phyloP scores from a whole-genome alignment of 1,140 invertebrate species.

The Paracyclopina nana region DNA sequence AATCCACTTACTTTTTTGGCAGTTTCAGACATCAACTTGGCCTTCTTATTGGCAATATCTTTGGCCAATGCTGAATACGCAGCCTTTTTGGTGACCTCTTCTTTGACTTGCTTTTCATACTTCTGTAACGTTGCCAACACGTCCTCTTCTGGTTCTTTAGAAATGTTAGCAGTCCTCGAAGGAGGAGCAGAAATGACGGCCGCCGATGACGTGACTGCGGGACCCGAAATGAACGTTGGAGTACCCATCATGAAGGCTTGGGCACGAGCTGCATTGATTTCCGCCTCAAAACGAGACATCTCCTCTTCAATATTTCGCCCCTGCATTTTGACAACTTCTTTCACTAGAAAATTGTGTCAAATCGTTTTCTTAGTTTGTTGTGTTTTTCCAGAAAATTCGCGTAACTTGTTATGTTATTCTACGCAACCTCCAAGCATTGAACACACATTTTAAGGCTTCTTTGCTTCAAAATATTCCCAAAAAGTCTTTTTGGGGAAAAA shows the following conservation, averaged over 20 bases:
- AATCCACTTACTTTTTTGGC: not conserved
- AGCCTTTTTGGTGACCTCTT: constrained; percentile 5
- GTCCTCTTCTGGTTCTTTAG: not conserved
- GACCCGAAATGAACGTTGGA: constrained; percentile 22
- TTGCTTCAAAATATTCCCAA: too few relatives aligned
- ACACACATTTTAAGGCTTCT: too few relatives aligned
- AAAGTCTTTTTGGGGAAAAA: too few relatives aligned
- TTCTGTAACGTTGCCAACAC: constrained; percentile 3
- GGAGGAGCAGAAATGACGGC: constrained; percentile 16
- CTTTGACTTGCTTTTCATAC: constrained; percentile 11
- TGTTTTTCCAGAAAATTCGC: too few relatives aligned
- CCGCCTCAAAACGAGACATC: constrained; percentile 26
- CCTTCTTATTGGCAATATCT: not conserved
- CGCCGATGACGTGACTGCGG: constrained; percentile 21
- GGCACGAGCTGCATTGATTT: constrained; percentile 42
- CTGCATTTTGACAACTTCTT: too few relatives aligned
- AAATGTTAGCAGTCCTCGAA: not conserved
- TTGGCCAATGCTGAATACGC: not conserved
- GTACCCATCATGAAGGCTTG: constrained; percentile 28
- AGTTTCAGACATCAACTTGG: not conserved
- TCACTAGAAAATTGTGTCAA: too few relatives aligned
- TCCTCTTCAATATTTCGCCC: constrained; percentile 25
- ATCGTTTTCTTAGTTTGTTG: too few relatives aligned
- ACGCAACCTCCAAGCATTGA: too few relatives aligned
- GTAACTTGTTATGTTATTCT: too few relatives aligned